These are phyloP conservation scores for Ctenochaetus hawaiiensis DNA, from an alignment of 2,797 vertebrate genomes.

Conservation along the genomic window DNA sequence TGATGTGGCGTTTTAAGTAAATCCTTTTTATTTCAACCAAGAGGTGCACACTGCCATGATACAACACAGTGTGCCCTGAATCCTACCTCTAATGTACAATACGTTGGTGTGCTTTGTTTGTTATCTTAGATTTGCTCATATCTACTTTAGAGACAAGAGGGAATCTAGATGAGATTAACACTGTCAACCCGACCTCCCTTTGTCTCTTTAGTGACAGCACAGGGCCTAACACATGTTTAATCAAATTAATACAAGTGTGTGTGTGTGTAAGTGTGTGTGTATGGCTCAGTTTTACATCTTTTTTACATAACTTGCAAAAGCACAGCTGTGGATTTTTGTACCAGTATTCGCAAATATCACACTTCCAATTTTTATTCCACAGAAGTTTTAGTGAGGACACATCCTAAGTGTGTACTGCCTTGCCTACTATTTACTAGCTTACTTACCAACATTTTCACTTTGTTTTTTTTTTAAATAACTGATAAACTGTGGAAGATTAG, in stretches of 20 bases:
- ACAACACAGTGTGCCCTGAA: not conserved
- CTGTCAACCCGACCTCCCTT: conserved; percentile 11
- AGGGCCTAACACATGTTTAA: conserved; percentile 20
- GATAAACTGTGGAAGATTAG: not conserved
- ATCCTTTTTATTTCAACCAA: not conserved
- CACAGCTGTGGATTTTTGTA: not conserved
- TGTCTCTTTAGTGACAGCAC: conserved; percentile 28
- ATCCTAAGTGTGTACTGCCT: not conserved
- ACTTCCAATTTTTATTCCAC: not conserved
- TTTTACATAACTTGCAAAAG: not conserved
- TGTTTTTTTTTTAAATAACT: not conserved
- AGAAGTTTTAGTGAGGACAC: not conserved
- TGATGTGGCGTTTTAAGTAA: too few species aligned
- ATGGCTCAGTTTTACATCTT: too few species aligned
- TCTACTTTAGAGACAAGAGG: conserved; percentile 25
- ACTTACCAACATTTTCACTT: not conserved
- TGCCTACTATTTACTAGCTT: not conserved
- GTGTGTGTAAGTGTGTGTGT: not conserved
- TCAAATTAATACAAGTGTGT: conserved; percentile 25
- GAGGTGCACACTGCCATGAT: not conserved
- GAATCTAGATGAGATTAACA: conserved; percentile 37
- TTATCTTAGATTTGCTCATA: conserved; percentile 36
- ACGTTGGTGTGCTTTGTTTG: conserved; percentile 18
- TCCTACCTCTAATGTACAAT: conserved; percentile 21
- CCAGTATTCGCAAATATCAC: not conserved